Conservation (phyloP, 2,797 vertebrate species). For the Clarias laeviceps region DNA sequence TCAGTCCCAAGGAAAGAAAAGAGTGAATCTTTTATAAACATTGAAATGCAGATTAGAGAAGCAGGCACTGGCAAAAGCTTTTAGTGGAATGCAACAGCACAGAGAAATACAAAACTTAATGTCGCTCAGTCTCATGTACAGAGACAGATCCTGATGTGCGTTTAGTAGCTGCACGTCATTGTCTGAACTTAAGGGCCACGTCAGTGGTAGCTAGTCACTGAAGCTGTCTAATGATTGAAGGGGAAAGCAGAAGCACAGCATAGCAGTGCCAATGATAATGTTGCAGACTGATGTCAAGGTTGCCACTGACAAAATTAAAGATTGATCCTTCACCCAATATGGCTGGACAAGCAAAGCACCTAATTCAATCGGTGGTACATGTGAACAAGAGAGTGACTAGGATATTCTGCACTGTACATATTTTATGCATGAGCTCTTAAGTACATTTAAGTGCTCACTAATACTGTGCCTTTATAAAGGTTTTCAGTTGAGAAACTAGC, state of each 20-base stretch:
- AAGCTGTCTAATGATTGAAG: not conserved
- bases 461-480: not conserved
- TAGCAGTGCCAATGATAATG: not conserved
- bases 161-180: not conserved
- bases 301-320: not conserved
- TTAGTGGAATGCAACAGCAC: not conserved
- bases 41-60: conserved; percentile 11
- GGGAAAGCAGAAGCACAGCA: not conserved
- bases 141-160: not conserved
- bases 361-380: not conserved
- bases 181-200: not conserved
- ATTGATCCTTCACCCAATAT: not conserved
- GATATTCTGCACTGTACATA: not conserved
- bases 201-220: not conserved
- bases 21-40: not conserved
- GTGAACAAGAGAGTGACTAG: not conserved
- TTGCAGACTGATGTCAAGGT: not conserved
- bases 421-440: not conserved
- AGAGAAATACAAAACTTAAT: not conserved
- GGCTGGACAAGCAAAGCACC: not conserved
- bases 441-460: not conserved
- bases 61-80: not conserved
- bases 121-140: not conserved
- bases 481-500: not conserved
- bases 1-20: conserved; percentile 4